Evolutionary conservation across 2,113 vertebrate species (phyloP).

Genomic region (Pelusios castaneus): DNA sequence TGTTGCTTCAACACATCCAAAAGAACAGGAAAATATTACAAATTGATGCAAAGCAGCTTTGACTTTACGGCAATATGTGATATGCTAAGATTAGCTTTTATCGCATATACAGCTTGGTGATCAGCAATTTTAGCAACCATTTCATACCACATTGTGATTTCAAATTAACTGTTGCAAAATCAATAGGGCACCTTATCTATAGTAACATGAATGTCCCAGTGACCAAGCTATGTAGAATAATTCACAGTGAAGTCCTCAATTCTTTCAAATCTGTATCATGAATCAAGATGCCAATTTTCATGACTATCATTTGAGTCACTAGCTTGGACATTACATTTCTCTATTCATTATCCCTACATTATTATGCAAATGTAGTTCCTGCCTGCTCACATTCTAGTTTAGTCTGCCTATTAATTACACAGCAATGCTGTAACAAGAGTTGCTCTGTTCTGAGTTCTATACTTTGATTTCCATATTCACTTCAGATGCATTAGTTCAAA

Average conservation of each 20-base stretch:
- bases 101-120: not conserved
- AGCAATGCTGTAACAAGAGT: not conserved
- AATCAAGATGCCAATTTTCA: constrained; percentile 23
- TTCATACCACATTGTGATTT: not conserved
- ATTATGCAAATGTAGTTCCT: constrained; percentile 42
- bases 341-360: constrained; percentile 39
- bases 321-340: constrained; percentile 44
- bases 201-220: not conserved
- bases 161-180: constrained; percentile 25
- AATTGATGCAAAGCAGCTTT: constrained; percentile 4
- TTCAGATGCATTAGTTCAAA: not conserved
- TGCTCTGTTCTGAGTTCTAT: not conserved
- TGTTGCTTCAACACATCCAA: constrained; percentile 10
- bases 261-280: not conserved
- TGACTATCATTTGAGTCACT: constrained; percentile 4
- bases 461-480: constrained; percentile 11
- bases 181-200: not conserved
- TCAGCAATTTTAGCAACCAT: not conserved
- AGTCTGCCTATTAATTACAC: constrained; percentile 30
- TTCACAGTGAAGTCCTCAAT: not conserved
- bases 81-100: constrained; percentile 38
- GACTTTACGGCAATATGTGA: not conserved
- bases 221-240: not conserved
- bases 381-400: not conserved
- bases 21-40: constrained; percentile 5